Base-by-base conservation (phyloP, 2,888 invertebrate species). In the Drosophila testacea region DNA sequence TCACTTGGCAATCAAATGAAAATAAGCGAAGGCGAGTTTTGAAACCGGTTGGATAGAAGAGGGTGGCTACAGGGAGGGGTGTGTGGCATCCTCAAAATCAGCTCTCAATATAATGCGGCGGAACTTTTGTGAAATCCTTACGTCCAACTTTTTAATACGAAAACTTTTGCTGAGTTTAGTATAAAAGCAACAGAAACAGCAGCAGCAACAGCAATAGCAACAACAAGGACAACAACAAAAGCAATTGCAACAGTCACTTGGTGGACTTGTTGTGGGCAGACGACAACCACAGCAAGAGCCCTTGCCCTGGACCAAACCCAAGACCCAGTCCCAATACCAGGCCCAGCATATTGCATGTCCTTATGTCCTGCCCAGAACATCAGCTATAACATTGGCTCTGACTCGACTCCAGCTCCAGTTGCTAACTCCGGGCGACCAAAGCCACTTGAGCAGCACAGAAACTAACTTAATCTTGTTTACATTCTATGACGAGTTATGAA, bases 401-500 rank as follows among this genome's bases (percentile, higher is more conserved):
- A 13, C 46, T 36, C 69, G 46, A 30, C 41, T 47, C 32, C 50
- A 47, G 34, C 51, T 42, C 11, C 59, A 71, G 39, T 65, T 60
- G n/a, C 48, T 50, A 59, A 51, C 51, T 61, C 51, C 41, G 55
- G 55, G 73, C 70, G 69, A 65, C 62, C 60, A 87, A 85, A 89
- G 85, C 88, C 85, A 87, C 89, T 89, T 89, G 83, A 85, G 85
- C 76, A 82, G 75, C 79, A 85, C 72, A 79, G 86, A 89, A 89
- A 81, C 81, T 85, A 86, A 88, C 83, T 81, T 89, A 89, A 88
- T 89, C 89, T 89, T 86, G 86, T 86, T 88, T 88, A 86, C 86
- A 86, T 85, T 88, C 86, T 88, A 85, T 88, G 88, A 83, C 89
- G 88, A 86, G 89, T 89, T 86, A 86, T 86, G 86, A 86, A 89